A percentile compares a stretch with the other conserved stretches of the same genome.
Conservation (phyloP, 2,888 invertebrate genomes). For the Ommatoiulus sabulosus region DNA sequence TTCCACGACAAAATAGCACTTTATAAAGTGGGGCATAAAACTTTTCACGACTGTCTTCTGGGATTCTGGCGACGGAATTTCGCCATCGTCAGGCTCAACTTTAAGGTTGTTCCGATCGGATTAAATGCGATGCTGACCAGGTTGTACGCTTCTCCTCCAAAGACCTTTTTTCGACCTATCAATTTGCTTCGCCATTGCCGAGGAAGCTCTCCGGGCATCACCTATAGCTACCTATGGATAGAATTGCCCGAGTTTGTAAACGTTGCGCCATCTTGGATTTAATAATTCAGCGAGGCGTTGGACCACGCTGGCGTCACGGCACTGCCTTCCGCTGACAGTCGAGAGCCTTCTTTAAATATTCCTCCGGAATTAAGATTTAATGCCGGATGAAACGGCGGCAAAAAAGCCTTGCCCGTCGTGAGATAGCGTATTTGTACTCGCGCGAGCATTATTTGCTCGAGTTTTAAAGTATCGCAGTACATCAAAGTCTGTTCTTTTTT, state of each 20-base stretch:
- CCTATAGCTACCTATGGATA: no score
- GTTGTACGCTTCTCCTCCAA: background rate
- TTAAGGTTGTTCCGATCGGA: conserved; percentile 35
- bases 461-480: conserved; percentile 48
- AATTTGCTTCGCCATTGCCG: background rate
- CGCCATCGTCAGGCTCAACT: background rate
- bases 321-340: background rate
- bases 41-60: conserved; percentile 45
- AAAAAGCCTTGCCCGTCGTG: background rate
- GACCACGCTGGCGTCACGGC: background rate
- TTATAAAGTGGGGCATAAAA: conserved; percentile 47
- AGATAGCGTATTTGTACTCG: background rate
- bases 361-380: conserved; percentile 9
- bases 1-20: conserved; percentile 46
- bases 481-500: conserved; percentile 37
- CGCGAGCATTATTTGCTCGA: background rate
- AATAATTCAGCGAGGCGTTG: background rate
- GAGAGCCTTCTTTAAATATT: background rate
- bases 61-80: conserved; percentile 18
- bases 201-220: conserved; percentile 10
- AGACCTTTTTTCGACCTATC: background rate
- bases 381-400: background rate
- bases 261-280: background rate
- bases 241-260: background rate
- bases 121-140: conserved; percentile 9